phyloP scores from a whole-genome alignment of 2,113 vertebrate species.

The Leucopternis melanops region DNA sequence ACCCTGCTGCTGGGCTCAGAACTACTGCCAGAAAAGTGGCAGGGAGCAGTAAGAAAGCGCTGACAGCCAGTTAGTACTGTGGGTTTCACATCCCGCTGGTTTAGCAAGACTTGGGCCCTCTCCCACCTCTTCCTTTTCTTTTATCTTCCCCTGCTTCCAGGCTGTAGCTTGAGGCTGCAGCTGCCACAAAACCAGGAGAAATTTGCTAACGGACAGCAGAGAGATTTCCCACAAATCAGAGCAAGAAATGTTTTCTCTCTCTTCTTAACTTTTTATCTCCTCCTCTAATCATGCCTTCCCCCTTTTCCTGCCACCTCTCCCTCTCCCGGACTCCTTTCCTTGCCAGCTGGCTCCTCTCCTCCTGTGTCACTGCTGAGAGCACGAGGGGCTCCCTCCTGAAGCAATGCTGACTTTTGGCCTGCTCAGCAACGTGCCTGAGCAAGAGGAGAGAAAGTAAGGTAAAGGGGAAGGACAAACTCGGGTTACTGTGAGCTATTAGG shows the following conservation, averaged over 20 bases:
- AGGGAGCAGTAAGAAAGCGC: not conserved
- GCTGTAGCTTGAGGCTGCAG: not conserved
- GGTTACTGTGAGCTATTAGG: not conserved
- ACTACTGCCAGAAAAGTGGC: not conserved
- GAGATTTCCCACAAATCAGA: not conserved
- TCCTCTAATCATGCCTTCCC: not conserved
- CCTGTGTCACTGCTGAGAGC: not conserved
- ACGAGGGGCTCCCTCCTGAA: not conserved
- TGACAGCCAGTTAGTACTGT: not conserved
- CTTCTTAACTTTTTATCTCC: not conserved
- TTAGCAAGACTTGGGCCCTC: not conserved
- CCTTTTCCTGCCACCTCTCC: not conserved
- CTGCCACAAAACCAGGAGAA: not conserved
- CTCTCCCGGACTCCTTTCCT: not conserved
- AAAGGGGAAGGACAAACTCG: not conserved
- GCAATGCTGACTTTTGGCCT: not conserved
- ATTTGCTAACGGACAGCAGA: not conserved
- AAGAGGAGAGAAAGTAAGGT: slow-evolving; percentile 18
- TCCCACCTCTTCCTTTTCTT: not conserved
- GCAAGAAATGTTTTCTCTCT: not conserved
- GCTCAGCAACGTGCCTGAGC: not conserved
- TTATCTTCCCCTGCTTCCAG: slow-evolving; percentile 15
- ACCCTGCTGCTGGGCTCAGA: not conserved
- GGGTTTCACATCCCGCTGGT: not conserved
- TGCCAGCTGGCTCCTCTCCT: not conserved